Evolutionary conservation across 2,888 invertebrate species (phyloP).

Genomic region (Pseudanteris insignis): DNA sequence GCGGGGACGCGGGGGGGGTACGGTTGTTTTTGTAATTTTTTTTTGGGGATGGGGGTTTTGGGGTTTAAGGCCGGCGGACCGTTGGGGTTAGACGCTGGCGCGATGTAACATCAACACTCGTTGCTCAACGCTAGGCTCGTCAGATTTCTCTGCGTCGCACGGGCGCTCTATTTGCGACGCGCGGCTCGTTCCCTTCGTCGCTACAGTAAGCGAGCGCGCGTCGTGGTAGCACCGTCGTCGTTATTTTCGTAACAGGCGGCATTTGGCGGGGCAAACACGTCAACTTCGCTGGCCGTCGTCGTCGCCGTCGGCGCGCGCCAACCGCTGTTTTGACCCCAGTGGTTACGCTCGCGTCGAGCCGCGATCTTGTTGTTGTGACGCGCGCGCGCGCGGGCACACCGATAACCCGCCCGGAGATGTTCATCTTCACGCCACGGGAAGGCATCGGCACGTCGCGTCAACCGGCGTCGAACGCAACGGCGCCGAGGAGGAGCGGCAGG

Average conservation of each 20-base stretch:
- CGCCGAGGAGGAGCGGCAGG: slow-evolving; percentile 70
- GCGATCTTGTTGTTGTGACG: slow-evolving; percentile 3
- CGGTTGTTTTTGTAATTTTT: no score
- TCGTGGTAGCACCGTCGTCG: slow-evolving; percentile 49
- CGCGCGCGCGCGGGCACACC: no score
- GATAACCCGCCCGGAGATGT: slow-evolving; percentile 28
- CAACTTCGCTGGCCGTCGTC: slow-evolving; percentile 29
- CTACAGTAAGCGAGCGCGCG: slow-evolving; percentile 46
- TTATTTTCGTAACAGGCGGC: slow-evolving; percentile 64
- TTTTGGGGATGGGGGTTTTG: no score
- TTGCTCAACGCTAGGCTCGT: no score
- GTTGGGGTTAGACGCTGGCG: no score
- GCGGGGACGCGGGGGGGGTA: no score
- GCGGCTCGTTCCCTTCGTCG: slow-evolving; percentile 47
- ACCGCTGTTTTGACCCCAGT: slow-evolving; percentile 36
- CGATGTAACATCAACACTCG: no score
- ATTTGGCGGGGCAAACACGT: slow-evolving; percentile 62
- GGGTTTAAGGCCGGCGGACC: no score
- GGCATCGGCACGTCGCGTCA: slow-evolving; percentile 64
- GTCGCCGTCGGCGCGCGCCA: slow-evolving; percentile 36
- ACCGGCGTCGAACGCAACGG: slow-evolving; percentile 12
- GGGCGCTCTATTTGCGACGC: slow-evolving; percentile 19
- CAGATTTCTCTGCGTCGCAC: slow-evolving; percentile 26
- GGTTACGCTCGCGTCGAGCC: slow-evolving; percentile 13
- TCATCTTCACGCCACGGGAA: slow-evolving; percentile 54